phyloP scores from a whole-genome alignment of 2,113 vertebrate genomes.

The Strigops habroptila region DNA sequence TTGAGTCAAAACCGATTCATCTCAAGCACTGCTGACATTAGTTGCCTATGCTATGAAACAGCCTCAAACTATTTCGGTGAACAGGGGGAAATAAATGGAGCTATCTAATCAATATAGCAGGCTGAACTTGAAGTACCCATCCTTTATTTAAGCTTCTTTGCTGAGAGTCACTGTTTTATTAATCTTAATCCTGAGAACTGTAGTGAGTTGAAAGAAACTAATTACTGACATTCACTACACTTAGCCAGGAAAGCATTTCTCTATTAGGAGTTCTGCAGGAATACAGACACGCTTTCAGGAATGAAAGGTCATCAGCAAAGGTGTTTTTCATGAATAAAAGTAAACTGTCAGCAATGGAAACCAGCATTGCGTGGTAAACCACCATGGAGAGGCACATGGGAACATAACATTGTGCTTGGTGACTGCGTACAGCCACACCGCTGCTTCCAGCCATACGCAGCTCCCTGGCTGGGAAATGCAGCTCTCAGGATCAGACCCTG shows the following conservation, averaged over 20 bases:
- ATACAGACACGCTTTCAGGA: background rate
- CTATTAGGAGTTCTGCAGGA: background rate
- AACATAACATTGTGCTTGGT: fast-evolving
- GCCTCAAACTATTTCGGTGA: background rate
- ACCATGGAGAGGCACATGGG: background rate
- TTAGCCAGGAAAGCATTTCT: background rate
- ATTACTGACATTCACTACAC: background rate
- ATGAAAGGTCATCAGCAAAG: background rate
- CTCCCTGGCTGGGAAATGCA: fast-evolving
- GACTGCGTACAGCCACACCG: fast-evolving
- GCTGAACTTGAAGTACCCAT: background rate
- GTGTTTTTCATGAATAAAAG: background rate
- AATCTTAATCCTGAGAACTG: conserved; percentile 20
- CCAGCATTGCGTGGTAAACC: background rate
- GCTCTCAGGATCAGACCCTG: background rate
- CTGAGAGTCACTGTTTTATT: background rate
- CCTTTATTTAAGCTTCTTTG: conserved; percentile 2
- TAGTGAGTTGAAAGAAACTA: background rate
- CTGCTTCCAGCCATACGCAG: background rate
- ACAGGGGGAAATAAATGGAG: background rate
- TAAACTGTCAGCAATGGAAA: background rate
- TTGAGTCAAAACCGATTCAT: background rate
- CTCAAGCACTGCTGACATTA: background rate
- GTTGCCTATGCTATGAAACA: background rate
- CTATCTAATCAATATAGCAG: conserved; percentile 6